phyloP scores from a whole-genome alignment of 2,888 invertebrate genomes.

The Barypeithes pellucidus region DNA sequence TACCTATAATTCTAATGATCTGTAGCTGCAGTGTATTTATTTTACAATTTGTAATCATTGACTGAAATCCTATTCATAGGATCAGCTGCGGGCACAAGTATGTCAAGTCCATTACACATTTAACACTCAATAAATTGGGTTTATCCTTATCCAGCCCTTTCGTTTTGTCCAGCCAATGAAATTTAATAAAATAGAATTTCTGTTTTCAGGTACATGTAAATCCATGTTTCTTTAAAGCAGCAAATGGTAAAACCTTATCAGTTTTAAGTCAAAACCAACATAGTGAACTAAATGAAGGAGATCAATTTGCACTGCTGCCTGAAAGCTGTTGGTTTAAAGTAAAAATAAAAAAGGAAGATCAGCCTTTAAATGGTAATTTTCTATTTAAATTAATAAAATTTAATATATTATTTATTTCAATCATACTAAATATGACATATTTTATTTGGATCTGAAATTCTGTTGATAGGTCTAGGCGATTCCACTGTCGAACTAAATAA shows the following conservation, averaged over 20 bases:
- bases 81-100: too few relatives aligned
- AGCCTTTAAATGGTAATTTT: slow-evolving; percentile 16
- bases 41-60: too few relatives aligned
- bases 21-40: too few relatives aligned
- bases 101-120: too few relatives aligned
- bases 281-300: slow-evolving; percentile 69
- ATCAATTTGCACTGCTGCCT: slow-evolving; percentile 73
- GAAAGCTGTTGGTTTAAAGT: slow-evolving; percentile 73
- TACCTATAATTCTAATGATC: too few relatives aligned
- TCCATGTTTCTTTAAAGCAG: slow-evolving; percentile 72
- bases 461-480: neutral
- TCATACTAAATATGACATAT: neutral
- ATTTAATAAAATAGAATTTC: neutral
- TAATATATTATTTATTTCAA: neutral
- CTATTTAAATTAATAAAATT: neutral
- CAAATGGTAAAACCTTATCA: slow-evolving; percentile 63
- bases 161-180: too few relatives aligned
- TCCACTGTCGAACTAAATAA: neutral
- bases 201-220: slow-evolving; percentile 72
- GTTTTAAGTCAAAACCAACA: slow-evolving; percentile 67
- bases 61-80: too few relatives aligned
- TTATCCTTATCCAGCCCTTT: too few relatives aligned
- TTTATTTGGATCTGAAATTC: neutral
- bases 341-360: slow-evolving; percentile 59
- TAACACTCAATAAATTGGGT: too few relatives aligned